phyloP scores from a whole-genome alignment of 2,113 vertebrate species.

The Circaetus cinerascens region DNA sequence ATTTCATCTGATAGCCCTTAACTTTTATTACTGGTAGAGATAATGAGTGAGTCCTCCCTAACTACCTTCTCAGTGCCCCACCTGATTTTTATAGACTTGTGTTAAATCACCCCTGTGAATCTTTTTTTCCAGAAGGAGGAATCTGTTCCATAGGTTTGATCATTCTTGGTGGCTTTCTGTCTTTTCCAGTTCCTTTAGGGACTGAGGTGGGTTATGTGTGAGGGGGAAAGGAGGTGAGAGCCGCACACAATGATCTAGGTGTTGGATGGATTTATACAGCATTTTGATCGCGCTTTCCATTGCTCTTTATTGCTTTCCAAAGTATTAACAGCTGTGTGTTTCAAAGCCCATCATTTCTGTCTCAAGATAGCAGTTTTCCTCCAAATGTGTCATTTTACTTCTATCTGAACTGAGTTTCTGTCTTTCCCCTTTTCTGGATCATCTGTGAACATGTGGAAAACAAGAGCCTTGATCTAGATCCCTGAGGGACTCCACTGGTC shows the following conservation, averaged over 20 bases:
- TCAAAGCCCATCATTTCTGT: not conserved
- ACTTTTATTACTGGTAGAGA: not conserved
- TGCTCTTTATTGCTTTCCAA: not conserved
- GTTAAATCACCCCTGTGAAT: not conserved
- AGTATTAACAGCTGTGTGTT: not conserved
- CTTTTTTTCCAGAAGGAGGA: not conserved
- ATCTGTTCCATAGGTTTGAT: not conserved
- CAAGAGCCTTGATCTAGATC: not conserved
- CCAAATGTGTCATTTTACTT: not conserved
- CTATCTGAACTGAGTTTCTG: not conserved
- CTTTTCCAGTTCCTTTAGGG: not conserved
- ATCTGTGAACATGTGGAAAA: not conserved
- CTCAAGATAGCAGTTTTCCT: not conserved
- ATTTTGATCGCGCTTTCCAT: not conserved
- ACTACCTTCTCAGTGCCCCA: not conserved
- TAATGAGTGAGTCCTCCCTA: not conserved
- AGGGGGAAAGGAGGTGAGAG: not conserved
- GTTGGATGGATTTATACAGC: not conserved
- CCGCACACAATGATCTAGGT: accelerated
- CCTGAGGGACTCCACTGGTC: not conserved
- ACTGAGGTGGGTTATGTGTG: not conserved
- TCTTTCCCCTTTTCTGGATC: not conserved
- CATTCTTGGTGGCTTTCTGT: not conserved
- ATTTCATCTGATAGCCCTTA: not conserved
- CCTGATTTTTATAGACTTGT: not conserved